Evolutionary conservation across 2,797 vertebrate genomes (phyloP).

Genomic region (Rhinophrynus dorsalis): DNA sequence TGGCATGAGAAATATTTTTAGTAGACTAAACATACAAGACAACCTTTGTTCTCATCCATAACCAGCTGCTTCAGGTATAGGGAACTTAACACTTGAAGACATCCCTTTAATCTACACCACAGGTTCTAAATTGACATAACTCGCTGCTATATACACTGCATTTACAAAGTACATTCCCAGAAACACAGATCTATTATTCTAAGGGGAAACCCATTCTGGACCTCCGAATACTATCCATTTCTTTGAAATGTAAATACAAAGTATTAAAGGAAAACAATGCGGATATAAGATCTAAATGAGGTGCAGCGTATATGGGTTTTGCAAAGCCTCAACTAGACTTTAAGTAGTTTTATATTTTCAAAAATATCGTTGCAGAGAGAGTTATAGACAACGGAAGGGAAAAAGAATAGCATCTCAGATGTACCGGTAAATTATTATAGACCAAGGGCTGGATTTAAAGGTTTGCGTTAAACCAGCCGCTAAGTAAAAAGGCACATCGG

Average conservation of each 20-base stretch:
- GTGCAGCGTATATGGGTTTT: slow-evolving; percentile 20
- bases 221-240: slow-evolving; percentile 10
- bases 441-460: too few relatives aligned
- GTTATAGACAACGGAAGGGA: too few relatives aligned
- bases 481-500: too few relatives aligned
- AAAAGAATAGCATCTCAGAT: too few relatives aligned
- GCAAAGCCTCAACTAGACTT: slow-evolving; percentile 2
- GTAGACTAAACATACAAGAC: slow-evolving; percentile 34
- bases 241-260: slow-evolving; percentile 26
- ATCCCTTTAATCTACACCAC: slow-evolving; percentile 25
- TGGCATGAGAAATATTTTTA: slow-evolving; percentile 27
- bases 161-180: slow-evolving; percentile 12
- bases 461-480: too few relatives aligned
- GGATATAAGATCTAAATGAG: not conserved
- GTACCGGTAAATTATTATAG: too few relatives aligned
- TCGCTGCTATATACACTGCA: not conserved
- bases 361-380: too few relatives aligned
- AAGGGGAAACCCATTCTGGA: slow-evolving; percentile 9
- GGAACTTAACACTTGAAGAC: slow-evolving; percentile 34
- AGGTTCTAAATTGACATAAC: slow-evolving; percentile 12
- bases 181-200: slow-evolving; percentile 28
- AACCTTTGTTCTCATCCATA: slow-evolving; percentile 32
- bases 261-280: slow-evolving; percentile 41
- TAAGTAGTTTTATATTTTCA: too few relatives aligned
- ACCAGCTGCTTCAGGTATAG: slow-evolving; percentile 34